phyloP scores from a whole-genome alignment of 2,113 vertebrate genomes.

The Vulpes vulpes region DNA sequence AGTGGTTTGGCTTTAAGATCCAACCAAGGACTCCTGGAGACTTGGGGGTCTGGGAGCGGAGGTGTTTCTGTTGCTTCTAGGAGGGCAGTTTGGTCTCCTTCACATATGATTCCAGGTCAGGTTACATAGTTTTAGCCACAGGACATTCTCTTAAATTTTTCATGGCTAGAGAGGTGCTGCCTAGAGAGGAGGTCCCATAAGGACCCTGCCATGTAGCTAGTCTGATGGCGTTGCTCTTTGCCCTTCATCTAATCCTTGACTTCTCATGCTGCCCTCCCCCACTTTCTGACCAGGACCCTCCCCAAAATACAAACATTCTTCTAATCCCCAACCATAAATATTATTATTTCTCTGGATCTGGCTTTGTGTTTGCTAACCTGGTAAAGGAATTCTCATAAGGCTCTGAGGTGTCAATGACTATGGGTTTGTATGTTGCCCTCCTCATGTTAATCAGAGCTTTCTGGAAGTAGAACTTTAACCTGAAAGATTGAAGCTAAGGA shows the following conservation, averaged over 20 bases:
- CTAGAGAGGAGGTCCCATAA: not conserved
- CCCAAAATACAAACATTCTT: not conserved
- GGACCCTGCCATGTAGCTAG: not conserved
- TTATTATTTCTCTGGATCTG: conserved; percentile 10
- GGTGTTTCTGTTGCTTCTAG: not conserved
- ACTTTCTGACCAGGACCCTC: not conserved
- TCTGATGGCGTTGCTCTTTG: not conserved
- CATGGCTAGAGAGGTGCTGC: not conserved
- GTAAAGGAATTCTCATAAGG: not conserved
- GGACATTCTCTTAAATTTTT: not conserved
- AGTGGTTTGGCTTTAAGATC: not conserved
- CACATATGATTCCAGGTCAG: not conserved
- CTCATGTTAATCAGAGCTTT: conserved; percentile 7
- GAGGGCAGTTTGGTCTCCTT: not conserved
- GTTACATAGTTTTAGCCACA: conserved; percentile 12
- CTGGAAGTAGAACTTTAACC: not conserved
- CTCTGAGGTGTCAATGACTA: not conserved
- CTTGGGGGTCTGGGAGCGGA: not conserved
- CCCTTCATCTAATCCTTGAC: not conserved
- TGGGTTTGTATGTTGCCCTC: not conserved
- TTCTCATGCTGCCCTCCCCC: not conserved
- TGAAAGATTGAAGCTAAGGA: conserved; percentile 7
- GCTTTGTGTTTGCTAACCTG: conserved; percentile 17
- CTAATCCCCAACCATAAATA: not conserved
- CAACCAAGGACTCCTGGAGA: not conserved